phyloP scores from a whole-genome alignment of 2,113 vertebrate genomes.

The Trichomycterus rosablanca region DNA sequence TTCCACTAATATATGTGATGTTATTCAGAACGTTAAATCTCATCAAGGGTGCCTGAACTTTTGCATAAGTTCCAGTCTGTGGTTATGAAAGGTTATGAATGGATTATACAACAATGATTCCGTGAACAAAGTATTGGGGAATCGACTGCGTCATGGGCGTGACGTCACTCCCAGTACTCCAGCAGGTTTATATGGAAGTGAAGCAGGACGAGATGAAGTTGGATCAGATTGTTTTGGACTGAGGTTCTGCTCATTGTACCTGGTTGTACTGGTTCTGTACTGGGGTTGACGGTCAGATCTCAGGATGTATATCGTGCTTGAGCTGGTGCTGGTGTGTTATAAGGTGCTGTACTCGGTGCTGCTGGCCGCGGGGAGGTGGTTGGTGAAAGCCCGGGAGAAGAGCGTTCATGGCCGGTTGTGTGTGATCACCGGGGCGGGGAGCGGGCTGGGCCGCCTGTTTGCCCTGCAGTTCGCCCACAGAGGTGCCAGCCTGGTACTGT shows the following conservation, averaged over 20 bases:
- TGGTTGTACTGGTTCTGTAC: too few species aligned
- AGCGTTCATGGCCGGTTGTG: slow-evolving; percentile 83
- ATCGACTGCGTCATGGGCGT: too few species aligned
- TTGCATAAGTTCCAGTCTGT: too few species aligned
- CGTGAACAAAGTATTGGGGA: too few species aligned
- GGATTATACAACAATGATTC: too few species aligned
- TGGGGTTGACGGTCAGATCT: too few species aligned
- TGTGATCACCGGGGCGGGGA: slow-evolving; percentile 79
- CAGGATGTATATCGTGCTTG: slow-evolving; percentile 74
- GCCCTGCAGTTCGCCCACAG: slow-evolving; percentile 80
- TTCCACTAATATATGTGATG: too few species aligned
- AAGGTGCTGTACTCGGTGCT: slow-evolving; percentile 81
- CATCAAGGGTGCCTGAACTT: too few species aligned
- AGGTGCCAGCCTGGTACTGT: slow-evolving; percentile 77
- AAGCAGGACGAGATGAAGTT: neutral
- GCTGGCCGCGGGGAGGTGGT: slow-evolving; percentile 74
- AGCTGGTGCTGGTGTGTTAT: slow-evolving; percentile 78
- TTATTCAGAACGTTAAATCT: too few species aligned
- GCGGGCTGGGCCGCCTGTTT: slow-evolving; percentile 79
- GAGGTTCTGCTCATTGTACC: too few species aligned
- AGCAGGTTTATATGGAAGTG: neutral
- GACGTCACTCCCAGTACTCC: neutral
- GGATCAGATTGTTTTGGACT: neutral
- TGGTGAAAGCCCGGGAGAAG: slow-evolving; percentile 79
- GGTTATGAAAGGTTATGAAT: too few species aligned